Evolutionary conservation across 2,113 vertebrate species (phyloP).

Genomic region (Erpornis zantholeuca): DNA sequence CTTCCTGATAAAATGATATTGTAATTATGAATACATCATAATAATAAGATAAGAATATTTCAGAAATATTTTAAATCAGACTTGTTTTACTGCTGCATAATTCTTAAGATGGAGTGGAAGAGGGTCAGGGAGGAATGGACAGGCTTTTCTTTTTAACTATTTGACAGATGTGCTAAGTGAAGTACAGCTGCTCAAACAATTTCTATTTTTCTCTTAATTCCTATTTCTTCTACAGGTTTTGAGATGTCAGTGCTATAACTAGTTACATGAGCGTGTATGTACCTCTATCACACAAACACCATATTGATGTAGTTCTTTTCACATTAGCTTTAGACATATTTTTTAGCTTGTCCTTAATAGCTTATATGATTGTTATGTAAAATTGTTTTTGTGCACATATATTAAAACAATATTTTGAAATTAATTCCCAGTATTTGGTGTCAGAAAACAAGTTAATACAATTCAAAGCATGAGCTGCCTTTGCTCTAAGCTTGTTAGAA

Average conservation of each 20-base stretch:
- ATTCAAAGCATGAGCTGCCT: constrained; percentile 20
- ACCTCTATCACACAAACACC: not conserved
- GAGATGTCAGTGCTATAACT: not conserved
- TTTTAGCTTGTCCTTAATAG: not conserved
- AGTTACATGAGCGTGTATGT: not conserved
- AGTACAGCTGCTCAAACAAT: not conserved
- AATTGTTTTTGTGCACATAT: not conserved
- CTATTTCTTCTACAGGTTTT: not conserved
- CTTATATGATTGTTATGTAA: not conserved
- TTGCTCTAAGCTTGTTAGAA: constrained; percentile 45
- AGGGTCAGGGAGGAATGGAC: not conserved
- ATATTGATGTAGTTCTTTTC: not conserved
- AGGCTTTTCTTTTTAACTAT: not conserved
- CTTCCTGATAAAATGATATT: not conserved
- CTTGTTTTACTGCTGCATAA: not conserved
- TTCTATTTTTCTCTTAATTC: not conserved
- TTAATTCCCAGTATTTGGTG: not conserved
- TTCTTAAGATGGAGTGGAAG: not conserved
- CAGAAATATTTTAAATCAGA: not conserved
- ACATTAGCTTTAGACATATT: not conserved
- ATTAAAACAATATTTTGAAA: not conserved
- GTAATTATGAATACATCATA: not conserved
- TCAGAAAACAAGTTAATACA: constrained; percentile 18
- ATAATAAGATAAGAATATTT: not conserved
- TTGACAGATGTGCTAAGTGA: not conserved